Evolutionary conservation across 2,888 invertebrate genomes (phyloP), one percentile per base, ranked within the genome.

Genomic region (Agriotes lineatus): DNA sequence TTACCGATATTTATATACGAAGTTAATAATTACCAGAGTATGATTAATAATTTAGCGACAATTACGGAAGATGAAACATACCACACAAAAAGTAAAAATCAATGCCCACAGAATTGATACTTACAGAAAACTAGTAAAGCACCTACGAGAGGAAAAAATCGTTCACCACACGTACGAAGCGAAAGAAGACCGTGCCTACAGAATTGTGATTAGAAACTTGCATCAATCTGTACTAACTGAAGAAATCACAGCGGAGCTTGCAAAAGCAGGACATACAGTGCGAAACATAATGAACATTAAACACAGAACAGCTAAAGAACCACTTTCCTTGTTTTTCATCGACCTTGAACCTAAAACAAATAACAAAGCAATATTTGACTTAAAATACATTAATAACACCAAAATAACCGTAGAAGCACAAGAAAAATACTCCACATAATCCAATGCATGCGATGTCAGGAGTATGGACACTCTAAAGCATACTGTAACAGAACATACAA

Each of bases 101-200:
- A 60, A 45, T 33, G 35, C 25, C 3, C 48, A 48, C 12, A 60
- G 12, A 5, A 25, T 44, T 18, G 60, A 60, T n/a, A 48, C 48
- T 2, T 60, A 60, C 33, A 9, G 48, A 45, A 33, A 33, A 18
- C 16, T 60, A 18, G 9, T 52, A 42, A 67, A 12, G 52, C 48
- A 54, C 54, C 45, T 60, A 30, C 18, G 22, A 30, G 45, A 45
- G 18, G 45, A 60, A 33, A 9, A 60, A 19, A 44, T 60, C 7
- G 10, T 45, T 16, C 48, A 60, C 18, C 45, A 18, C 14, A 59
- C 45, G 10, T 69, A 69, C 20, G 42, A 69, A 54, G 22, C 48
- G 9, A 58, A 58, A 22, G 48, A 64, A 44, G 56, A 69, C 12
- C 50, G 59, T 1, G 18, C 69, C 7, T 69, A 64, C 44, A 58